A percentile compares a stretch with the other conserved stretches of the same genome.
Conservation (phyloP, 2,113 vertebrate genomes). For the Progne subis region DNA sequence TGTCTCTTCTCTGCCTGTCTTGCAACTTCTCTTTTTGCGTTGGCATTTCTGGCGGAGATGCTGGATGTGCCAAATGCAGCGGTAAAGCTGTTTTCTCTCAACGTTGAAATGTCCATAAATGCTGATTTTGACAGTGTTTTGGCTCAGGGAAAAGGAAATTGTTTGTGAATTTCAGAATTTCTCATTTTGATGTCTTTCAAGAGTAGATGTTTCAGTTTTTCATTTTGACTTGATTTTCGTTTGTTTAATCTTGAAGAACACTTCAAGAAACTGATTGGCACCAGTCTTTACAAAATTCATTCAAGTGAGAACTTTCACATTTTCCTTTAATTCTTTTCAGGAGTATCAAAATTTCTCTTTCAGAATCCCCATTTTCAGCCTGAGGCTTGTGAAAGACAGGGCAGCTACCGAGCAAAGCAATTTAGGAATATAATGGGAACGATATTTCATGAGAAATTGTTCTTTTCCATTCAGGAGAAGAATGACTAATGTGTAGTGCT, state of each 20-base stretch:
- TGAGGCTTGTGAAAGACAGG: background rate
- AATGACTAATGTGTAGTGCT: background rate
- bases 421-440: conserved; percentile 19
- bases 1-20: background rate
- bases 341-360: background rate
- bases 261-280: background rate
- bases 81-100: background rate
- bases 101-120: background rate
- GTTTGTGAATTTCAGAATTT: background rate
- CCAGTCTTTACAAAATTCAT: background rate
- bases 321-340: background rate
- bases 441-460: conserved; percentile 40
- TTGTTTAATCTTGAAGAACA: background rate
- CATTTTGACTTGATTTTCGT: background rate
- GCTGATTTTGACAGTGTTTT: background rate
- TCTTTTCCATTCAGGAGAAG: conserved; percentile 32
- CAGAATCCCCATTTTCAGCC: background rate
- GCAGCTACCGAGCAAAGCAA: background rate
- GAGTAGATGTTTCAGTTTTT: background rate
- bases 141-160: background rate
- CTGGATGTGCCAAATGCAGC: background rate
- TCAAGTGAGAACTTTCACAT: background rate
- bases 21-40: background rate
- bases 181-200: background rate
- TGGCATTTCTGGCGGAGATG: background rate